These are phyloP conservation scores for Siniperca scherzeri DNA, from an alignment of 2,797 vertebrate species.

Conservation along the genomic window DNA sequence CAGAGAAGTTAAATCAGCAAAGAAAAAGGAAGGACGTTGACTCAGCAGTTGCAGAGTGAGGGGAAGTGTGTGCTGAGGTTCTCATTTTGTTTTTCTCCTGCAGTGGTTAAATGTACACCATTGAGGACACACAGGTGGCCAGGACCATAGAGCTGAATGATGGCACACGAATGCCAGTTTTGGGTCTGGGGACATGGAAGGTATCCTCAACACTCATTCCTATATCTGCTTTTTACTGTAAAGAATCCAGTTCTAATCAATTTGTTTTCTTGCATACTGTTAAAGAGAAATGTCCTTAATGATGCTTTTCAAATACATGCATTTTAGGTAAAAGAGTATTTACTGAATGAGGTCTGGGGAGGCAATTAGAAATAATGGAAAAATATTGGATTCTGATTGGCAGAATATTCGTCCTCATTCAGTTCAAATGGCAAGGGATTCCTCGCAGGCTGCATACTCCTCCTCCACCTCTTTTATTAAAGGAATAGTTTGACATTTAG, in stretches of 20 bases:
- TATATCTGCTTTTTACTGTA: not conserved
- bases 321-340: not conserved
- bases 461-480: not conserved
- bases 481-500: not conserved
- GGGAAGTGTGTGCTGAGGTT: not conserved
- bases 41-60: constrained; percentile 39
- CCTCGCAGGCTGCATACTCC: not conserved
- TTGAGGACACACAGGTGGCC: constrained; percentile 57
- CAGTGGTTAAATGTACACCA: constrained; percentile 2
- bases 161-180: constrained; percentile 80
- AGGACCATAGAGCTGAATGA: constrained; percentile 80
- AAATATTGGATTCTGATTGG: not conserved
- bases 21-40: constrained; percentile 58
- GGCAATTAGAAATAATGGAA: not conserved
- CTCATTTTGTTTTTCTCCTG: not conserved
- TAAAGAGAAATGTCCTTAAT: not conserved
- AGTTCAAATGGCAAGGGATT: not conserved
- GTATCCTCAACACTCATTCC: constrained; percentile 54
- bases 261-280: not conserved
- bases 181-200: constrained; percentile 88
- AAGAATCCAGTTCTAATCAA: fast-evolving
- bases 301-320: not conserved
- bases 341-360: not conserved
- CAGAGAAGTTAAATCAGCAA: constrained; percentile 34
- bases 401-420: not conserved